Evolutionary conservation across 2,797 vertebrate genomes (phyloP).

Genomic region (Pteronotus mesoamericanus): DNA sequence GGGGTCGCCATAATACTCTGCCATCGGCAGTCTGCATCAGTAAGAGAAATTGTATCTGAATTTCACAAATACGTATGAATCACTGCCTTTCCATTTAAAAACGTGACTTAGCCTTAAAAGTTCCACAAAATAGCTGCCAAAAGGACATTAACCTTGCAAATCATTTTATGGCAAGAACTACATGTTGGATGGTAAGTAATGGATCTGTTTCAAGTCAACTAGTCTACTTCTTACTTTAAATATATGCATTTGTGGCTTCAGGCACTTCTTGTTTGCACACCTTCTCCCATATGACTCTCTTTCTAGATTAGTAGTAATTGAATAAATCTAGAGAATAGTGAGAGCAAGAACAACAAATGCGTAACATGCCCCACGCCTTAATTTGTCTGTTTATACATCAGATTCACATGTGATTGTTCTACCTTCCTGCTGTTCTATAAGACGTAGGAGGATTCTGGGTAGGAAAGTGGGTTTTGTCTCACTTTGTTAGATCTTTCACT

Average conservation of each 20-base stretch:
- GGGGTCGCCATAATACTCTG: background rate
- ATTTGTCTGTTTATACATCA: background rate
- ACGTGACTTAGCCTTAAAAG: background rate
- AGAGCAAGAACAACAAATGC: background rate
- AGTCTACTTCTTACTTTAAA: background rate
- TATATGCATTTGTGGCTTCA: background rate
- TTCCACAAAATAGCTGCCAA: background rate
- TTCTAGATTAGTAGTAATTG: background rate
- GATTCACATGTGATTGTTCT: background rate
- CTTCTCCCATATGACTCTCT: background rate
- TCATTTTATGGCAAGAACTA: background rate
- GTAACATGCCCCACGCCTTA: background rate
- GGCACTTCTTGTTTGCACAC: background rate
- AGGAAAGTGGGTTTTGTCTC: background rate
- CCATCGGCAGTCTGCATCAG: background rate
- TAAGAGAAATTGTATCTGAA: background rate
- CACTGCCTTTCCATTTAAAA: background rate
- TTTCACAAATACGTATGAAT: conserved; percentile 33
- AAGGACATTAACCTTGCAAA: background rate
- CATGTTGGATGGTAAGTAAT: background rate
- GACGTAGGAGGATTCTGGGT: background rate
- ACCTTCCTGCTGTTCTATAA: background rate
- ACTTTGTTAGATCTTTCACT: background rate
- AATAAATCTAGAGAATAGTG: background rate
- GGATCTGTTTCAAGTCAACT: background rate